phyloP scores from a whole-genome alignment of 2,888 invertebrate genomes.

The Ashinkailepas kermadecensis region DNA sequence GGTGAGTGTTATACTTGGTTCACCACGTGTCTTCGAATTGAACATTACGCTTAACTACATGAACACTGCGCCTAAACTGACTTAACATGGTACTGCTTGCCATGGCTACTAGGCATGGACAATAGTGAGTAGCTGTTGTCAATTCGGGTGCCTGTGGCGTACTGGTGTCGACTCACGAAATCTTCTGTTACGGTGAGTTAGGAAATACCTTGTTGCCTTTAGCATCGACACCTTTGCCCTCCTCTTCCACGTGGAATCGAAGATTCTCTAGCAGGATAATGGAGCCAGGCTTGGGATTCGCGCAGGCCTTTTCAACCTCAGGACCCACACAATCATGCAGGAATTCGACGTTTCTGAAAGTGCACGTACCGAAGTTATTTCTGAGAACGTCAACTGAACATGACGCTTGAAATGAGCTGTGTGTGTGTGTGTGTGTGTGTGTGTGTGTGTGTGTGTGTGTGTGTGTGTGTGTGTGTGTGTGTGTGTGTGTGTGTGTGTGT shows the following conservation, averaged over 20 bases:
- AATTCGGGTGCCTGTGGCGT: too few relatives aligned
- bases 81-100: too few relatives aligned
- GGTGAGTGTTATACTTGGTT: too few relatives aligned
- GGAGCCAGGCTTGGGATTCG: slow-evolving; percentile 74
- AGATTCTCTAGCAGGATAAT: slow-evolving; percentile 93
- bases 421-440: slow-evolving; percentile 19
- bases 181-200: too few relatives aligned
- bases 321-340: slow-evolving; percentile 86
- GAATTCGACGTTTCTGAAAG: slow-evolving; percentile 45
- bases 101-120: too few relatives aligned
- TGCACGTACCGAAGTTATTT: too few relatives aligned
- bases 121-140: too few relatives aligned
- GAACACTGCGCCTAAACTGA: too few relatives aligned
- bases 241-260: slow-evolving; percentile 93
- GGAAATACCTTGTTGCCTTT: slow-evolving; percentile 65
- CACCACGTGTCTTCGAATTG: too few relatives aligned
- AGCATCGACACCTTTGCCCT: slow-evolving; percentile 91
- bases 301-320: slow-evolving; percentile 84
- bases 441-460: slow-evolving; percentile 15
- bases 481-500: neutral
- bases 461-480: slow-evolving; percentile 23
- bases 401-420: neutral
- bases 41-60: too few relatives aligned
- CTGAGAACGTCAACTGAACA: too few relatives aligned
- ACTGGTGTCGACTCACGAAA: too few relatives aligned